Base-by-base conservation (phyloP, 2,113 vertebrate genomes). In the Pangasianodon gigas region DNA sequence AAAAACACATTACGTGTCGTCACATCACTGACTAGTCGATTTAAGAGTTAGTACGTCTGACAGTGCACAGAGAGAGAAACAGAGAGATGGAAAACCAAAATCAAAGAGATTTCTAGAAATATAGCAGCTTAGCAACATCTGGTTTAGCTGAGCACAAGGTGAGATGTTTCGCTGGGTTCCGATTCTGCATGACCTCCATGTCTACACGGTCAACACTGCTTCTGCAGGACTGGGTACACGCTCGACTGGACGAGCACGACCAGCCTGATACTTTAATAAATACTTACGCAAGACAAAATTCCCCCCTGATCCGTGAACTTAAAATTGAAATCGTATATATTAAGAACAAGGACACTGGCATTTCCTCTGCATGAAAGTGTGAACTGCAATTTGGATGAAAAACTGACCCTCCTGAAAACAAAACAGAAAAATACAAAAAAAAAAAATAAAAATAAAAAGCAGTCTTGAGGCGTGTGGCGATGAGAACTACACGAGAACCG, bases 391-490 rank as follows among this genome's bases (percentile, higher is more conserved):
- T 21, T 44, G 71, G 60, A 32, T 14, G 2, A 79, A 51, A 37
- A 56, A 56, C 41, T 14, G 67, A 77, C 82, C 88, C 52, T 89
- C 69, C 56, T 51, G 69, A 62, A 79, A 89, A 37, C 0, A 44
- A 32, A 46, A n/a, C 2, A 16, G 18, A 65, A 46, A 60, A 58
- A 60, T 79, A 87, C 37, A 52, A 29, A 69, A 60, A 52, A 80
- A 54, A 54, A 54, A 52, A 29, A 71, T 37, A 80, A 83, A 80
- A 87, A 65, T 41, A n/a, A 48, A 91, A 71, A 90, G 84, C 87
- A 90, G 86, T 88, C 88, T 91, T 89, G 87, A 90, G 84, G 88
- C 86, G 84, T 89, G 46, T 87, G 75, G 90, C 19, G 46, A 58
- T 80, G 77, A 92, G 69, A 89, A 83, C 86, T 32, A 4, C 46